These are phyloP conservation scores for Plecotus auritus DNA, from an alignment of 2,113 vertebrate species.

Conservation along the genomic window DNA sequence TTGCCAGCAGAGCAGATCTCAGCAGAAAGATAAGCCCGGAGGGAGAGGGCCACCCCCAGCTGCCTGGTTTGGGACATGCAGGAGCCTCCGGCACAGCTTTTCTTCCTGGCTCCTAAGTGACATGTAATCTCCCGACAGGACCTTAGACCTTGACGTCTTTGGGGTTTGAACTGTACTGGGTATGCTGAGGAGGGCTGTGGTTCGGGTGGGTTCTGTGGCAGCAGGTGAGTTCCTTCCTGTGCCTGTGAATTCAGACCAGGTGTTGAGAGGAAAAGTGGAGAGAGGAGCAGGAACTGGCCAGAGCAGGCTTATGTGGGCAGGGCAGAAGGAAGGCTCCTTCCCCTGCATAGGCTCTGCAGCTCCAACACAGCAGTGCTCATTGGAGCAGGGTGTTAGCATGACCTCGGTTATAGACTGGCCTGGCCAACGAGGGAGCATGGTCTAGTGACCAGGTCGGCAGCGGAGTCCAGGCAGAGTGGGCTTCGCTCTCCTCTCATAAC, in stretches of 20 bases:
- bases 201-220: background rate
- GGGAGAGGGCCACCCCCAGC: too few relatives aligned
- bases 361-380: rapidly evolving
- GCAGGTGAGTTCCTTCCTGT: background rate
- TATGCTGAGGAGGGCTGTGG: background rate
- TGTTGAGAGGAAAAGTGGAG: background rate
- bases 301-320: background rate
- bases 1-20: conserved; percentile 3
- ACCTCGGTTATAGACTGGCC: background rate
- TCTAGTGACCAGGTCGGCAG: background rate
- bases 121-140: background rate
- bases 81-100: background rate
- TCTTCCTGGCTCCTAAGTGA: background rate
- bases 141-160: background rate
- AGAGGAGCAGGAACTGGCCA: background rate
- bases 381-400: background rate
- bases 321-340: background rate
- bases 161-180: background rate
- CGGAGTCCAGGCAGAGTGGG: too few relatives aligned
- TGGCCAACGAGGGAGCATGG: background rate
- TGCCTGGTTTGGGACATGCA: background rate
- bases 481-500: background rate
- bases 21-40: background rate
- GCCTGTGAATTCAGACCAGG: background rate
- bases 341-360: background rate